Evolutionary conservation across 1,140 invertebrate species (phyloP), one percentile per base, ranked within the genome.

Genomic region (Microplitis demolitor): DNA sequence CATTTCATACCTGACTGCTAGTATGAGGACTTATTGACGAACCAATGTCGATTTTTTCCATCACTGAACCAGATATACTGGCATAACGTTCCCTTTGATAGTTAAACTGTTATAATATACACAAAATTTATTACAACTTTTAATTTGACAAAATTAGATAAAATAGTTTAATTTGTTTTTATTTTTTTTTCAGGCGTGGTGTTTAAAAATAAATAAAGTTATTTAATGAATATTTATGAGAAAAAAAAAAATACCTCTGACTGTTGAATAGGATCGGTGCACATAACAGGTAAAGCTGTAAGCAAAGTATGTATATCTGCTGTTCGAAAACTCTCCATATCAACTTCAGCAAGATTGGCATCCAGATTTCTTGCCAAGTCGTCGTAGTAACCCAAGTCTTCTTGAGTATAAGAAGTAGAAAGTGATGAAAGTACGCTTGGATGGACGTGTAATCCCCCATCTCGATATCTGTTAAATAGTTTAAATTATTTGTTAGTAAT

Each of bases 311-410:
- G 93, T 80, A 97, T 97, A 81, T 97, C 95, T 85, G 96, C 93
- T 6, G 94, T 95, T 74, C 92, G 91, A 87, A 96, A 97, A 82
- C 95, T 95, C 85, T 97, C 96, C 93, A 97, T 97, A 84, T 97
- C 96, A 39, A 96, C 95, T 87, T 97, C 94, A 33, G 96, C 96
- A 76, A 97, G 89, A 85, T 97, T 97, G 69, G 95, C 95, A 87
- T 97, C 96, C 81, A 97, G 88, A 83, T 97, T 95, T 80, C 94
- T 91, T 51, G 95, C 92, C 74, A 96, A 85, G 79, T 94, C 94
- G 81, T 96, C 95, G 82, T 96, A 96, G 77, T 93, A 93, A 69
- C 92, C 90, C 69, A 93, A 85, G 78, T 92, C 91, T 73, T 92
- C 91, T 66, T 91, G 91, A 80, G 92, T 92, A 81, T 94, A 94